A percentile compares a stretch with the other conserved stretches of the same genome.
These are phyloP conservation scores for Apodemia zela DNA, from an alignment of 2,888 invertebrate genomes.

Conservation along the genomic window DNA sequence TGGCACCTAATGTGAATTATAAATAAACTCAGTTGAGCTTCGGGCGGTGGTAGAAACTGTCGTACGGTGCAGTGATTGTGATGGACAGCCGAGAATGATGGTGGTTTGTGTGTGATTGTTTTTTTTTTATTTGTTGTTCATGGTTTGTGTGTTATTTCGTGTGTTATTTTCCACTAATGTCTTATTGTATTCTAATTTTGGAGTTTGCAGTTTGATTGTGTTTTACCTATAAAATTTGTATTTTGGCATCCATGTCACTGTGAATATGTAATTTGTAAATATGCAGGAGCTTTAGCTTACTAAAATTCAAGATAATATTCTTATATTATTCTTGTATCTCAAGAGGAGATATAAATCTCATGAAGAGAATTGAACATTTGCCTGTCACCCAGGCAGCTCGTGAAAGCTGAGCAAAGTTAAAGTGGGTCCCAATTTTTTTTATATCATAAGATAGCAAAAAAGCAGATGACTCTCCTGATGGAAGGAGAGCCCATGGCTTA, in stretches of 20 bases:
- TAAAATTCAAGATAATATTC: background rate
- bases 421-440: background rate
- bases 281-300: background rate
- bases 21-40: slow-evolving; percentile 69
- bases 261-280: slow-evolving; percentile 4
- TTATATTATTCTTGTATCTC: background rate
- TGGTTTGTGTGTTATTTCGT: slow-evolving; percentile 24
- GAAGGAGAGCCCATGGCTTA: too few species aligned
- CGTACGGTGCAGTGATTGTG: slow-evolving; percentile 26
- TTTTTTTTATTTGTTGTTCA: slow-evolving; percentile 25
- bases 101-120: slow-evolving; percentile 30
- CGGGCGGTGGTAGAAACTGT: slow-evolving; percentile 40
- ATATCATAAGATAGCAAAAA: too few species aligned
- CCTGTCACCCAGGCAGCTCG: background rate
- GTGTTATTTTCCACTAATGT: slow-evolving; percentile 20
- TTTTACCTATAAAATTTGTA: background rate
- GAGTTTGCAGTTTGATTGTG: slow-evolving; percentile 7
- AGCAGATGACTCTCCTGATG: too few species aligned
- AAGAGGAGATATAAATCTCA: background rate
- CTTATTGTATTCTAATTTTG: background rate
- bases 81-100: slow-evolving; percentile 30
- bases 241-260: slow-evolving; percentile 10
- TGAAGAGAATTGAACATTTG: background rate
- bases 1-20: slow-evolving; percentile 61
- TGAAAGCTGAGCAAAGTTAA: background rate